A percentile compares a stretch with the other conserved stretches of the same genome.
These are phyloP conservation scores for Antheraea yamamai DNA, from an alignment of 2,888 invertebrate genomes.

Conservation along the genomic window DNA sequence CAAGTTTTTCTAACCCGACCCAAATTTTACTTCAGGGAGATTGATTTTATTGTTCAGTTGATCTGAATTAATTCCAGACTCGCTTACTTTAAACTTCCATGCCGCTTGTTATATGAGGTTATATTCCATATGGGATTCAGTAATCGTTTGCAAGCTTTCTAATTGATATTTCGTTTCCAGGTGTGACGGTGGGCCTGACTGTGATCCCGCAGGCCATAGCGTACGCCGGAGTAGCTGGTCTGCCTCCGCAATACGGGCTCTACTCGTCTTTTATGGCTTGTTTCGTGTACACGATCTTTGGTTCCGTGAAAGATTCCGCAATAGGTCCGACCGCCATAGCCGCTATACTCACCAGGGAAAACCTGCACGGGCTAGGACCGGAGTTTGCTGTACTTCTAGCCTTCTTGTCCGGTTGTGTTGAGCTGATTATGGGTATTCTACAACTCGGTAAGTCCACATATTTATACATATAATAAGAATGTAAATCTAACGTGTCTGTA, in stretches of 20 bases:
- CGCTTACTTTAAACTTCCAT: not conserved
- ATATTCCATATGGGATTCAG: not conserved
- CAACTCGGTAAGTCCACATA: conserved; percentile 83
- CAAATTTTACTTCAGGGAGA: not conserved
- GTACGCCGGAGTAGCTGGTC: conserved; percentile 90
- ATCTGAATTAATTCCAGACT: not conserved
- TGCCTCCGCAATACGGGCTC: conserved; percentile 90
- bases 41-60: not conserved
- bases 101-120: not conserved
- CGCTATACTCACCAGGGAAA: conserved; percentile 89
- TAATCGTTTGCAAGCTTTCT: not conserved
- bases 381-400: conserved; percentile 88
- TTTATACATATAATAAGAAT: too few relatives aligned
- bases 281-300: conserved; percentile 94
- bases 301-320: conserved; percentile 86
- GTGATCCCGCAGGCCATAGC: conserved; percentile 93
- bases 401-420: conserved; percentile 87
- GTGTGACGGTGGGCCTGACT: conserved; percentile 87
- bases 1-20: not conserved
- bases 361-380: conserved; percentile 86
- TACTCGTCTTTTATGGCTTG: conserved; percentile 97
- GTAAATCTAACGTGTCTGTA: too few relatives aligned
- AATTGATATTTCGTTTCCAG: conserved; percentile 41
- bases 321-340: conserved; percentile 94
- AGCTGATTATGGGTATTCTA: conserved; percentile 86